phyloP scores from a whole-genome alignment of 2,888 invertebrate genomes.

The Beris chalybata region DNA sequence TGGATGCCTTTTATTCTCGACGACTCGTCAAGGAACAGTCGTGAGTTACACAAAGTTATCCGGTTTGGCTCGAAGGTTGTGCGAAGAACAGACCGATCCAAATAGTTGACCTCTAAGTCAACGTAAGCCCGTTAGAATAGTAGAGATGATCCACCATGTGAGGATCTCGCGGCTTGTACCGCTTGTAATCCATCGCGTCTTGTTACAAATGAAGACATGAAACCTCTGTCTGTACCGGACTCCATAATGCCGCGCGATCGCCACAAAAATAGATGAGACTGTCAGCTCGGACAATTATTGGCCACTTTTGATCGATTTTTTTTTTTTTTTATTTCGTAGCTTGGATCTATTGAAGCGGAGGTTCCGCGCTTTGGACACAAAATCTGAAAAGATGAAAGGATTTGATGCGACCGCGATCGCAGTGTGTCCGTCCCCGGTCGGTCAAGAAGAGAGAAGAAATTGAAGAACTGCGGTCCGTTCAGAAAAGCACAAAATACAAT shows the following conservation, averaged over 20 bases:
- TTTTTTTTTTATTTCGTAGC: conserved; percentile 22
- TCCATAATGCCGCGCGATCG: conserved; percentile 10
- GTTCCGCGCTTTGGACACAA: conserved; percentile 25
- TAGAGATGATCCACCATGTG: conserved; percentile 25
- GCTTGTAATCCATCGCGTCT: conserved; percentile 12
- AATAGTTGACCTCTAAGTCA: conserved; percentile 29
- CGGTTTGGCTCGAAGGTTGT: conserved; percentile 5
- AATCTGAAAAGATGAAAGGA: conserved; percentile 30
- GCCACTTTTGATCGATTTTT: conserved; percentile 23
- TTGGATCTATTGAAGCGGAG: conserved; percentile 10
- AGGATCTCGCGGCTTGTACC: conserved; percentile 3
- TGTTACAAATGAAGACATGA: conserved; percentile 35
- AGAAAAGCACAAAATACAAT: conserved; percentile 22
- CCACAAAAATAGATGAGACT: conserved; percentile 26
- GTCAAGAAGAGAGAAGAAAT: too few relatives aligned
- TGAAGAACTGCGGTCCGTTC: too few relatives aligned
- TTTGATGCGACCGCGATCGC: conserved; percentile 26
- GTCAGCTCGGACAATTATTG: conserved; percentile 31
- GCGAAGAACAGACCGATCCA: conserved; percentile 22
- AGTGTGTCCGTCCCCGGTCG: not conserved
- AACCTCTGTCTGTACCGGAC: conserved; percentile 7
- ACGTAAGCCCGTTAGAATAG: conserved; percentile 18
- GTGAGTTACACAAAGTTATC: conserved; percentile 20
- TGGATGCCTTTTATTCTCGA: not conserved
- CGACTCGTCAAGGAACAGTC: conserved; percentile 16